These are phyloP conservation scores for Halocynthia aurantium DNA, from an alignment of 23 tunicate genomes.

Conservation along the genomic window DNA sequence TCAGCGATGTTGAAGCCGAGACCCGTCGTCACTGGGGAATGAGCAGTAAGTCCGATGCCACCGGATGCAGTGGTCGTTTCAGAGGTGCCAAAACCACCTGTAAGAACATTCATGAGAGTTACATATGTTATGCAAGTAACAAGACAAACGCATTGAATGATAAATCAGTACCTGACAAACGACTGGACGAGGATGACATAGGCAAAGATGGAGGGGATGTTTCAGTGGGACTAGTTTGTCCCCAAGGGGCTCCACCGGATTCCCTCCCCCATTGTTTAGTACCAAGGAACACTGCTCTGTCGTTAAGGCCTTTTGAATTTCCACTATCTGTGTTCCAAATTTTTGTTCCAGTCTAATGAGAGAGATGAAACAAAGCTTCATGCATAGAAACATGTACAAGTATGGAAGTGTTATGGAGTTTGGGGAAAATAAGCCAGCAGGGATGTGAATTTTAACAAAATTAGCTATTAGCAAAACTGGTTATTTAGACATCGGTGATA, in stretches of 20 bases:
- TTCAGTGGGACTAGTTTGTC: constrained; percentile 32
- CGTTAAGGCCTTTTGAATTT: constrained; percentile 16
- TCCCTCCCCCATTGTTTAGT: constrained; percentile 94
- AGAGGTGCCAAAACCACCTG: constrained; percentile 12
- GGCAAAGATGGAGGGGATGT: constrained; percentile 15
- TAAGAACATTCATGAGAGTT: neutral
- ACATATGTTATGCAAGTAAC: neutral
- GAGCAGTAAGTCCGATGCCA: constrained; percentile 2
- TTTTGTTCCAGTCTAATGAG: constrained; percentile 13
- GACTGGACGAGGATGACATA: constrained; percentile 10
- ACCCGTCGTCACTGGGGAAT: neutral
- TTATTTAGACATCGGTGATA: no score
- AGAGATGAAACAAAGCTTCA: neutral
- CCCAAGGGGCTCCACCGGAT: constrained; percentile 95
- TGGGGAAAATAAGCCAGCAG: no score
- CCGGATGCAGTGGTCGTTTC: neutral
- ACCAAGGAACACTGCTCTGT: constrained; percentile 70
- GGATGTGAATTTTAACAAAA: no score
- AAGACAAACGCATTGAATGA: neutral
- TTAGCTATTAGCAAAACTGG: no score
- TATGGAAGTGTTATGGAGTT: neutral
- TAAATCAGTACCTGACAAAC: neutral
- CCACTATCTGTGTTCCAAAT: constrained; percentile 14
- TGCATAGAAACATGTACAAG: neutral
- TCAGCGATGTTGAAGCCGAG: constrained; percentile 10